Percentiles rank a stretch among this genome's conserved stretches.
Evolutionary conservation across 2,797 vertebrate species (phyloP).

Genomic region (Falco concolor): DNA sequence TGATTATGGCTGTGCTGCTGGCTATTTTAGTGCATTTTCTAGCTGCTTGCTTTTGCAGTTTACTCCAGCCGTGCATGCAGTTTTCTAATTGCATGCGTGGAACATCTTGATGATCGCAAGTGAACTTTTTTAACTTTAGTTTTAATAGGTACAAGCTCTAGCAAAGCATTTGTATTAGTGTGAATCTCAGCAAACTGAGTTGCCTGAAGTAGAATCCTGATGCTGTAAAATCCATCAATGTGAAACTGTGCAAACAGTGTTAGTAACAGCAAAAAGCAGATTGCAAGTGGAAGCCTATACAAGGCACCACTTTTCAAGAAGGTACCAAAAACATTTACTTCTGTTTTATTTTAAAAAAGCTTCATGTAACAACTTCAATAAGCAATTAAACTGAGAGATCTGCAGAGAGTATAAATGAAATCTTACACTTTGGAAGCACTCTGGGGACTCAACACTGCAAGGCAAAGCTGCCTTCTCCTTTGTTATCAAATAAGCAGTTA

Average conservation of each 20-base stretch:
- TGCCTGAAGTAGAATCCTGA: background rate
- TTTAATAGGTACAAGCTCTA: background rate
- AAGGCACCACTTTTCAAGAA: background rate
- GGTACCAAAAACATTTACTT: background rate
- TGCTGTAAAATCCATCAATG: background rate
- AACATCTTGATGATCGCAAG: background rate
- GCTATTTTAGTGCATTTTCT: background rate
- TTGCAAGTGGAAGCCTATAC: background rate
- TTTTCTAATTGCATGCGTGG: no score
- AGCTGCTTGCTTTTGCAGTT: background rate
- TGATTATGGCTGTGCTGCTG: background rate
- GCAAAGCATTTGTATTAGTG: background rate
- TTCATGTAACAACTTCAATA: background rate
- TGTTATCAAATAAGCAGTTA: background rate
- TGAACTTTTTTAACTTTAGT: background rate
- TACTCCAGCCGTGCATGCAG: background rate
- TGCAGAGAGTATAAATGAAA: background rate
- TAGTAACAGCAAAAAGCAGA: background rate
- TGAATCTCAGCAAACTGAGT: background rate
- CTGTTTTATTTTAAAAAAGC: background rate
- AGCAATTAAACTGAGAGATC: background rate
- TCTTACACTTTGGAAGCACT: background rate
- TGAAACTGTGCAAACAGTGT: background rate
- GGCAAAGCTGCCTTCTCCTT: background rate
- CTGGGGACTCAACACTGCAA: background rate